Conservation (phyloP, 2,888 invertebrate species). For the Mycalesis mineus region DNA sequence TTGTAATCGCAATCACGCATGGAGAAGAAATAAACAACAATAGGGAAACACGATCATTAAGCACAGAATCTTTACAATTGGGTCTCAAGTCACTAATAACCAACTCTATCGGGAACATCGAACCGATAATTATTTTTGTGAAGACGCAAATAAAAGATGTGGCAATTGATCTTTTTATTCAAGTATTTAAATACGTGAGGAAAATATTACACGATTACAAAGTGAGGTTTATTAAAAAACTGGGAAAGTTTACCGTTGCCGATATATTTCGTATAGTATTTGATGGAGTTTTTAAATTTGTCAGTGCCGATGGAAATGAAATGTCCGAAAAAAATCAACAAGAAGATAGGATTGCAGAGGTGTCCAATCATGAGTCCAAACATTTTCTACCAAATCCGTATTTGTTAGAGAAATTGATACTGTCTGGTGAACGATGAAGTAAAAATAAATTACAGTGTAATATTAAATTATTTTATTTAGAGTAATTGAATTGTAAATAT, state of each 20-base stretch:
- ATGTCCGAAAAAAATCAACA: not conserved
- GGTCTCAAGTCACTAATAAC: constrained; percentile 18
- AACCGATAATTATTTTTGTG: constrained; percentile 37
- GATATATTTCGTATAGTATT: constrained; percentile 44
- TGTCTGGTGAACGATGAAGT: not conserved
- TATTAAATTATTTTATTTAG: too few relatives aligned
- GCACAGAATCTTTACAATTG: constrained; percentile 1
- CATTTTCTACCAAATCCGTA: constrained; percentile 15
- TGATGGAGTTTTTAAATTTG: constrained; percentile 44
- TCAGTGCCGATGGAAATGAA: constrained; percentile 33
- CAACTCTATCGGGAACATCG: constrained; percentile 34
- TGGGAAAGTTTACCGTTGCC: constrained; percentile 44
- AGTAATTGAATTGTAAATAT: not conserved
- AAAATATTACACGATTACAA: constrained; percentile 40
- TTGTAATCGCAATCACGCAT: constrained; percentile 1
- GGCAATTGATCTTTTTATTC: constrained; percentile 40
- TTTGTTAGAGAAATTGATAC: constrained; percentile 22
- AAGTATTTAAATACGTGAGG: constrained; percentile 38
- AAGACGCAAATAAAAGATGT: constrained; percentile 46
- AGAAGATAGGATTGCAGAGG: not conserved
- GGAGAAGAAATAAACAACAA: constrained; percentile 5
- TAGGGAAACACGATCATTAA: constrained; percentile 21
- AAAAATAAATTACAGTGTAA: too few relatives aligned
- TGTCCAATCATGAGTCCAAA: constrained; percentile 6
- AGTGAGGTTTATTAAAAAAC: constrained; percentile 43